These are phyloP conservation scores for Melanaphis sacchari DNA, from an alignment of 1,140 invertebrate species.

Conservation along the genomic window DNA sequence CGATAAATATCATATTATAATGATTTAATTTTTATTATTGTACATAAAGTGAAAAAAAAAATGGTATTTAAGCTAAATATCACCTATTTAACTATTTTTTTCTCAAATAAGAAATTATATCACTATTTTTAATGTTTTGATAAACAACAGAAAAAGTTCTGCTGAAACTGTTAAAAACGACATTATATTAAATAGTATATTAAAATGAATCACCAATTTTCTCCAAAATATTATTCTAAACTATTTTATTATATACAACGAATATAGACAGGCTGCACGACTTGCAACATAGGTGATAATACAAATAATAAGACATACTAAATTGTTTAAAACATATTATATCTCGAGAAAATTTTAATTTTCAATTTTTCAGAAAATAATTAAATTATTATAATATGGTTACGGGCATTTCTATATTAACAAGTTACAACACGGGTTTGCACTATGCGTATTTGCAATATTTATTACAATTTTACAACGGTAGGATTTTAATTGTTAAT, in stretches of 20 bases:
- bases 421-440: not conserved
- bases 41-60: not conserved
- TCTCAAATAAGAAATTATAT: not conserved
- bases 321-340: not conserved
- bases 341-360: not conserved
- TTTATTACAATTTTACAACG: not conserved
- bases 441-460: not conserved
- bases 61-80: not conserved
- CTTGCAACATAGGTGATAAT: not conserved
- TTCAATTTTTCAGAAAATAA: not conserved
- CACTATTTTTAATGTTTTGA: not conserved
- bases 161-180: not conserved
- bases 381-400: not conserved
- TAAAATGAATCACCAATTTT: not conserved
- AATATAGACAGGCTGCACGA: not conserved
- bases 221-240: not conserved
- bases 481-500: slow-evolving; percentile 35
- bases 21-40: too few species aligned
- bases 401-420: not conserved
- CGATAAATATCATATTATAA: not conserved
- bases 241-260: not conserved
- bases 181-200: not conserved
- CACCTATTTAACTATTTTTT: not conserved
- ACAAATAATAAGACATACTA: not conserved
- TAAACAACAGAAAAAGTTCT: not conserved